Evolutionary conservation across 2,888 invertebrate species (phyloP).

Genomic region (Melanotus villosus): DNA sequence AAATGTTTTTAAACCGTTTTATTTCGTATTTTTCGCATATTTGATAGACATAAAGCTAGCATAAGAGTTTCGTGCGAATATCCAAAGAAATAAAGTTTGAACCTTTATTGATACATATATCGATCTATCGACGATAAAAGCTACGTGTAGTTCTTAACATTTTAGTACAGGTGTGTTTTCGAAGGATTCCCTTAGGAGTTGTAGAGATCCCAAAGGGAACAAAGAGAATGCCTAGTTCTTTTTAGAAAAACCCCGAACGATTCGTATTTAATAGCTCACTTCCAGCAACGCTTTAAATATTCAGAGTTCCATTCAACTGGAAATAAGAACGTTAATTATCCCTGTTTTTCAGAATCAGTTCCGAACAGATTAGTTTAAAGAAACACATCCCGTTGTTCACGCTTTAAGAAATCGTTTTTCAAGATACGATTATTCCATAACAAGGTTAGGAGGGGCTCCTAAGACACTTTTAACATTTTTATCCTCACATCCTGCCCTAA

Average conservation of each 20-base stretch:
- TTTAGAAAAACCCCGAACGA: neutral
- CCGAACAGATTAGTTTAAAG: neutral
- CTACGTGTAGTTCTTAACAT: neutral
- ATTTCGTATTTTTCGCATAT: no score
- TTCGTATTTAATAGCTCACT: neutral
- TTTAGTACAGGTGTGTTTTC: neutral
- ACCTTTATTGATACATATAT: neutral
- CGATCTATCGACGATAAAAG: neutral
- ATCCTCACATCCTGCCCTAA: conserved; percentile 39
- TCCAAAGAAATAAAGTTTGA: no score
- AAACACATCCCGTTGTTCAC: conserved; percentile 1
- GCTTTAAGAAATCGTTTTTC: conserved; percentile 38
- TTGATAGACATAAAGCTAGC: no score
- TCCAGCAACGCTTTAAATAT: neutral
- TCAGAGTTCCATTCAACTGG: neutral
- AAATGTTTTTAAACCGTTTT: no score
- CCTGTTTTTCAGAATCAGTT: neutral
- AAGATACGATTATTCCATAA: conserved; percentile 41
- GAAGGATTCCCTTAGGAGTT: neutral
- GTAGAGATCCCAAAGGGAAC: neutral
- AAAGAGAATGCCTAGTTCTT: neutral
- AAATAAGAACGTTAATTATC: neutral
- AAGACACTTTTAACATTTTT: conserved; percentile 48
- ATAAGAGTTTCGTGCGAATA: no score
- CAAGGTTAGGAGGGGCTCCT: conserved; percentile 39